Evolutionary conservation across 2,797 vertebrate genomes (phyloP).

Genomic region (Enteromius mattozi): DNA sequence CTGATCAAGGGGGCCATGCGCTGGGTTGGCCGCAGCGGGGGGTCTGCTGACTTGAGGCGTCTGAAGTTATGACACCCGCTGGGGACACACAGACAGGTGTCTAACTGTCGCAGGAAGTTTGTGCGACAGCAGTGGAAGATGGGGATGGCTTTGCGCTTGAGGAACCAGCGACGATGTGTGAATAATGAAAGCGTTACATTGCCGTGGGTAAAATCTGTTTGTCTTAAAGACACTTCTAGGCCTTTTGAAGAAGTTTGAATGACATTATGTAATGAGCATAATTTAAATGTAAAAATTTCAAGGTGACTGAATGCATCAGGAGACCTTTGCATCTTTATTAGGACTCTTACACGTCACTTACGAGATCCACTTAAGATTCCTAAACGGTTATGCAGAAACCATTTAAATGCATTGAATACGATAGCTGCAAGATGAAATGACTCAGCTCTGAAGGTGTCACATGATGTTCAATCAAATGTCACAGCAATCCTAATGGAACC

Average conservation of each 20-base stretch:
- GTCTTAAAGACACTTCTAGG: slow-evolving; percentile 15
- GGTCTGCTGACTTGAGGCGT: slow-evolving; percentile 60
- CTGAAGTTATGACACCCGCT: slow-evolving; percentile 72
- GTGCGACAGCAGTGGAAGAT: slow-evolving; percentile 53
- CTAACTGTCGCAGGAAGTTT: slow-evolving; percentile 61
- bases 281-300: slow-evolving; percentile 15
- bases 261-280: slow-evolving; percentile 3
- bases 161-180: slow-evolving; percentile 1
- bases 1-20: slow-evolving; percentile 65
- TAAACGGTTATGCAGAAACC: slow-evolving; percentile 13
- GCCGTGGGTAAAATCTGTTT: slow-evolving; percentile 10
- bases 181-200: slow-evolving; percentile 25
- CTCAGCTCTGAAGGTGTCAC: not conserved
- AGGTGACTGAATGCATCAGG: slow-evolving; percentile 16
- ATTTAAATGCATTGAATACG: slow-evolving; percentile 15
- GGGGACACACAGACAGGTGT: slow-evolving; percentile 64
- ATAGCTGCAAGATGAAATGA: not conserved
- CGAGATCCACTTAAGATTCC: not conserved
- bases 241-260: slow-evolving; percentile 6
- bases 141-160: slow-evolving; percentile 6
- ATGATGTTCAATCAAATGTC: slow-evolving; percentile 24
- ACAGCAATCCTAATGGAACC: slow-evolving; percentile 1
- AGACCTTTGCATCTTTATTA: slow-evolving; percentile 21
- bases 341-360: not conserved
- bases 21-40: slow-evolving; percentile 65